Evolutionary conservation across 1,140 invertebrate species (phyloP), one percentile per base, ranked within the genome.

Genomic region (Notospermus geniculatus): DNA sequence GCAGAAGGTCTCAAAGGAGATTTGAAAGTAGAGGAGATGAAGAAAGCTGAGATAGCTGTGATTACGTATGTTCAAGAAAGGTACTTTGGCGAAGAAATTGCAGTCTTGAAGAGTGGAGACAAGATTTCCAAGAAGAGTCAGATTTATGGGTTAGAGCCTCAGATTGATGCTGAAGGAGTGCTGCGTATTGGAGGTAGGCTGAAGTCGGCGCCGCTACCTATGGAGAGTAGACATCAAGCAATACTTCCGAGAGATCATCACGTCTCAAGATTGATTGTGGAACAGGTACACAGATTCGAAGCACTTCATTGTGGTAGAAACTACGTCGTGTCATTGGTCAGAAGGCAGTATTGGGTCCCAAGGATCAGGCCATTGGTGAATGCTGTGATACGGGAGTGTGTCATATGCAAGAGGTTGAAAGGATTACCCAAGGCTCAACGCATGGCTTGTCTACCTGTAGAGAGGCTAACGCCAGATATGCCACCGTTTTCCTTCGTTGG

Each of bases 401-500:
- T n/a, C n/a, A n/a, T n/a, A n/a, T n/a, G n/a, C n/a, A n/a, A n/a
- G n/a, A n/a, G n/a, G n/a, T n/a, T n/a, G n/a, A 66, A 32, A 68
- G 57, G n/a, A 19, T 63, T 11, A 62, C 59, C 32, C 36, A 60
- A 25, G 32, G 59, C 15, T 2, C 56, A 15, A 59, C 55, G 2
- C 29, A 25, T 15, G 65, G 65, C 1, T 66, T 52, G 53, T 63
- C 62, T 59, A 62, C 65, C 32, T 54, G 59, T 36, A 53, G 55
- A n/a, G n/a, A n/a, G n/a, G n/a, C n/a, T n/a, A n/a, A n/a, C 19
- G 46, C 62, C 13, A 64, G 59, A n/a, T n/a, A n/a, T n/a, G 54
- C 63, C 66, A 28, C 63, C 59, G n/a, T 68, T 68, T 55, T 46
- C 56, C 5, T 65, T 59, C 57, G 56, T 41, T 58, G 66, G 60